Conservation (phyloP, 2,888 invertebrate genomes). For the Pogonocherus hispidulus region DNA sequence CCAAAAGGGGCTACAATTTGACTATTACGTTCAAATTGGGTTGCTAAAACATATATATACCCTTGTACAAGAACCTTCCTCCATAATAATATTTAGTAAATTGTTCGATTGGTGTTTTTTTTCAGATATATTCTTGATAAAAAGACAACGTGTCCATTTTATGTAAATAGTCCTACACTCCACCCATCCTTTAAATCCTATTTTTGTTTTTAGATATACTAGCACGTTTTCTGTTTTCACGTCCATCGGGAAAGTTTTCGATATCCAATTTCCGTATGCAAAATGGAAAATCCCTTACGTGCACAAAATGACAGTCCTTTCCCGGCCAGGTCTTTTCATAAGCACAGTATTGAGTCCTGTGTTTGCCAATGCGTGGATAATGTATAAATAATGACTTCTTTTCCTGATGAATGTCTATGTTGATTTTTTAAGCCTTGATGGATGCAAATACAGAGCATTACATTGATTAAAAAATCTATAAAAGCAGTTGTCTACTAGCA, state of each 20-base stretch:
- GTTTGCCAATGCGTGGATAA: not conserved
- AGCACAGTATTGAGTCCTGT: not conserved
- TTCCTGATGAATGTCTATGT: not conserved
- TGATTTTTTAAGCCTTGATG: not conserved
- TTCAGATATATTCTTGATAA: no score
- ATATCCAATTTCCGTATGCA: conserved; percentile 23
- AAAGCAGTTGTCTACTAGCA: no score
- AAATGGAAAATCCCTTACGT: conserved; percentile 1
- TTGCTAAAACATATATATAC: no score
- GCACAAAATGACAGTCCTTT: not conserved
- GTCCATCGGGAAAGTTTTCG: conserved; percentile 18
- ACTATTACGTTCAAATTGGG: no score
- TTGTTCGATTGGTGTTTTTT: no score
- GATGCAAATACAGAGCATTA: not conserved
- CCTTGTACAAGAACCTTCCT: no score
- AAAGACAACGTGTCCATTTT: no score
- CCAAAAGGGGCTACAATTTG: no score
- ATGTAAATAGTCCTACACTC: no score
- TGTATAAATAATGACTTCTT: conserved; percentile 1
- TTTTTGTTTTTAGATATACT: not conserved
- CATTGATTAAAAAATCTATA: not conserved
- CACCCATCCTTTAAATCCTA: not conserved
- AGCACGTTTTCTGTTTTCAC: not conserved
- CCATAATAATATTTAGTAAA: no score
- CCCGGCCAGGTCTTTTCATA: not conserved